Evolutionary conservation across 2,888 invertebrate species (phyloP).

Genomic region (Ectemnius lituratus): DNA sequence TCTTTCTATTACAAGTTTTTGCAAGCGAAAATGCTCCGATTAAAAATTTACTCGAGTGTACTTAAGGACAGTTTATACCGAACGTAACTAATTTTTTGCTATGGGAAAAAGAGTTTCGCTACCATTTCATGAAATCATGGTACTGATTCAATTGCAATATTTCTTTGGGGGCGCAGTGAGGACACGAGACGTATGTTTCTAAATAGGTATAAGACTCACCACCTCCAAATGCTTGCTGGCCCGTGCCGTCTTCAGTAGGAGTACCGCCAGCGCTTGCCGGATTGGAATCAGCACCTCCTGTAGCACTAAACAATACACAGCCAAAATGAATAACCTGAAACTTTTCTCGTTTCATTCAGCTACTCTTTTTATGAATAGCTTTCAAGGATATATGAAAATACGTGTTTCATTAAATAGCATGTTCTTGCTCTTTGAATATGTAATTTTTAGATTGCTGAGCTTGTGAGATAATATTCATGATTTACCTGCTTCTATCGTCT

Average conservation of each 20-base stretch:
- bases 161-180: no score
- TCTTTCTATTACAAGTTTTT: background rate
- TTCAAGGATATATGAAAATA: no score
- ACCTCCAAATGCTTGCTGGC: constrained; percentile 84
- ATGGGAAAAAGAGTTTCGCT: background rate
- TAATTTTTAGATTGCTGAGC: no score
- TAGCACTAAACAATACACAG: constrained; percentile 82
- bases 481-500: constrained; percentile 87
- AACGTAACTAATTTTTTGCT: background rate
- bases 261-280: constrained; percentile 88
- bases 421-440: no score
- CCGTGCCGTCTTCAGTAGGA: constrained; percentile 89
- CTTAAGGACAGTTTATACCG: background rate
- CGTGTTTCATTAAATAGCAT: no score
- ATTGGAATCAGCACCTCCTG: constrained; percentile 93
- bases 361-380: background rate
- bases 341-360: background rate
- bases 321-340: no score
- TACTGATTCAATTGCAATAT: no score
- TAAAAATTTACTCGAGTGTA: constrained; percentile 23
- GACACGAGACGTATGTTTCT: background rate
- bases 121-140: no score
- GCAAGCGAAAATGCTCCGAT: constrained; percentile 6
- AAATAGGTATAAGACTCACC: constrained; percentile 78
- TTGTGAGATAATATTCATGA: background rate